Percentiles rank a stretch among this genome's conserved stretches.
Evolutionary conservation across 2,888 invertebrate genomes (phyloP).

Genomic region (Dasypolia templi): DNA sequence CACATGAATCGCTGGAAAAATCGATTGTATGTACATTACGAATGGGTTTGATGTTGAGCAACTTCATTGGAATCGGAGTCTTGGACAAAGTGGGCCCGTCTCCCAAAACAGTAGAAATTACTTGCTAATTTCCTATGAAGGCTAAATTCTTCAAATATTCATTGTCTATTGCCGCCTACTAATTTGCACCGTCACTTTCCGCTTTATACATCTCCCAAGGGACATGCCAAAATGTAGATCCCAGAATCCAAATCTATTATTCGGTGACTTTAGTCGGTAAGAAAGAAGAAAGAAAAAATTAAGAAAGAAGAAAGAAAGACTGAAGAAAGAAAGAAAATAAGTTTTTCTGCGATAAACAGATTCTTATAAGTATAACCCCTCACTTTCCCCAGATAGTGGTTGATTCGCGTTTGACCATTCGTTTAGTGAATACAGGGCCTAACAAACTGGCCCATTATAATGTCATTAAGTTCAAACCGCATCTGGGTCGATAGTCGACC

Average conservation of each 20-base stretch:
- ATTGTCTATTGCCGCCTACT: background rate
- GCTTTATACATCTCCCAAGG: background rate
- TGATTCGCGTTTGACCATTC: background rate
- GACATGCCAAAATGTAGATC: background rate
- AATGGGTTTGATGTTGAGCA: background rate
- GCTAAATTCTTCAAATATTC: background rate
- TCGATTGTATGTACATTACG: background rate
- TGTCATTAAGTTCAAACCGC: slow-evolving; percentile 22
- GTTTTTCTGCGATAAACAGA: background rate
- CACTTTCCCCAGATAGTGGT: background rate
- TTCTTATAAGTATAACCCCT: background rate
- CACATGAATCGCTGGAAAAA: background rate
- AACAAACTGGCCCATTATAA: slow-evolving; percentile 13
- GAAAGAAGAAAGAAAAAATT: background rate
- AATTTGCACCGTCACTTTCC: background rate
- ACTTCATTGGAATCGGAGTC: background rate
- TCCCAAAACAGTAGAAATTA: background rate
- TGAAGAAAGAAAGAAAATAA: too few relatives aligned
- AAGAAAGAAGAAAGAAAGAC: too few relatives aligned
- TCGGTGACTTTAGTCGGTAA: background rate
- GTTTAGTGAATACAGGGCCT: slow-evolving; percentile 31
- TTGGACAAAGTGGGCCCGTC: background rate
- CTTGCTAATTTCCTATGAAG: background rate
- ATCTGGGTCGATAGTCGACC: slow-evolving; percentile 1
- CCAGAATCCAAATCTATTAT: background rate